phyloP scores from a whole-genome alignment of 1,140 invertebrate genomes.

The Diorhabda elongata region DNA sequence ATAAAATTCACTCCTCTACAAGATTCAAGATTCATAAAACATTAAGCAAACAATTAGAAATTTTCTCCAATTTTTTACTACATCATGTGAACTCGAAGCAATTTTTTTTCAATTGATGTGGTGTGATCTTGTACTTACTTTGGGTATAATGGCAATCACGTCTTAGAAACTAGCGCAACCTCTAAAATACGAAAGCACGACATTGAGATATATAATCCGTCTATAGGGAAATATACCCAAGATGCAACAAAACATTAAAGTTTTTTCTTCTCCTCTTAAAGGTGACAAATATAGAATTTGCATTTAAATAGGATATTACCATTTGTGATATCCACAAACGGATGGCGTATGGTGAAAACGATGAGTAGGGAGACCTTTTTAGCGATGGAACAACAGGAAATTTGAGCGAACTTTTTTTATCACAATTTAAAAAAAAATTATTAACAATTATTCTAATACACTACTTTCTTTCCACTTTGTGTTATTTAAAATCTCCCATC shows the following conservation, averaged over 20 bases:
- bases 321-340: constrained; percentile 53
- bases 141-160: too few relatives aligned
- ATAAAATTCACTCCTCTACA: too few relatives aligned
- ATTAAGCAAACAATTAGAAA: too few relatives aligned
- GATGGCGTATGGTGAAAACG: background rate
- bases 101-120: too few relatives aligned
- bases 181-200: too few relatives aligned
- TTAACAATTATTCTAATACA: background rate
- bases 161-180: too few relatives aligned
- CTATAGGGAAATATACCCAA: constrained; percentile 45
- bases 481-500: background rate
- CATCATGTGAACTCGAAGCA: too few relatives aligned
- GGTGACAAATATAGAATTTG: constrained; percentile 68
- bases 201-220: constrained; percentile 19
- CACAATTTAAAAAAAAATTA: background rate
- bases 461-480: background rate
- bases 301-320: constrained; percentile 68
- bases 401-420: background rate
- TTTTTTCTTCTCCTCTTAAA: constrained; percentile 44
- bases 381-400: background rate
- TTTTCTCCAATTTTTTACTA: too few relatives aligned
- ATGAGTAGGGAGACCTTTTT: background rate
- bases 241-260: constrained; percentile 41
- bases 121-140: too few relatives aligned
- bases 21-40: too few relatives aligned